Percentiles rank a stretch among this genome's conserved stretches.
Conservation (phyloP, 1,140 invertebrate genomes). For the Cylas formicarius region DNA sequence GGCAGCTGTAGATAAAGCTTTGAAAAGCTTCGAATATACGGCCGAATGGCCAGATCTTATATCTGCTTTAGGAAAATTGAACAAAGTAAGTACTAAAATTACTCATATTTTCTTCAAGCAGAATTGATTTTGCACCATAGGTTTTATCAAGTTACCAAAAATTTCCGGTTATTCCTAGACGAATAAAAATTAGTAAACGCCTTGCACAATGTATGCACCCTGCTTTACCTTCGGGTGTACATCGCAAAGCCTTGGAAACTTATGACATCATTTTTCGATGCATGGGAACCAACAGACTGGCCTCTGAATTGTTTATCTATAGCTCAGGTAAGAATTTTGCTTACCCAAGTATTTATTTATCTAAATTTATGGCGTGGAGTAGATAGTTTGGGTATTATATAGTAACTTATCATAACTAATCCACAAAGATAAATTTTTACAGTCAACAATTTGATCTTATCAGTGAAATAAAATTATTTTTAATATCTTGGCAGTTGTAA, state of each 20-base stretch:
- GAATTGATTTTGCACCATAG: slow-evolving; percentile 44
- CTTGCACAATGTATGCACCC: slow-evolving; percentile 95
- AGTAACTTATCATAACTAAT: too few species aligned
- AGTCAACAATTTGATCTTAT: too few species aligned
- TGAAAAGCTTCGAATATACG: slow-evolving; percentile 89
- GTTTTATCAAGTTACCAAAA: slow-evolving; percentile 70
- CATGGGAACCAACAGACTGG: slow-evolving; percentile 75
- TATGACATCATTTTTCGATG: slow-evolving; percentile 91
- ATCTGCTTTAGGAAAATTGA: slow-evolving; percentile 83
- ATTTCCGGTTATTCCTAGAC: slow-evolving; percentile 82
- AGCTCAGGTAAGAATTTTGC: slow-evolving; percentile 60
- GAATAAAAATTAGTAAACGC: slow-evolving; percentile 87
- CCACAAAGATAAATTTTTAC: too few species aligned
- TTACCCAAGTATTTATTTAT: too few species aligned
- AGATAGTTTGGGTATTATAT: too few species aligned
- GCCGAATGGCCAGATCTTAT: slow-evolving; percentile 96
- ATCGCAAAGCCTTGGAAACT: slow-evolving; percentile 88
- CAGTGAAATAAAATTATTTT: too few species aligned
- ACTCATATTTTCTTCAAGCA: not conserved
- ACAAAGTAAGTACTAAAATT: slow-evolving; percentile 61
- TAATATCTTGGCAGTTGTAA: too few species aligned
- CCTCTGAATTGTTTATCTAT: slow-evolving; percentile 83
- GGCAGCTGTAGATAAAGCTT: slow-evolving; percentile 76
- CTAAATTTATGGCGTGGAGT: too few species aligned
- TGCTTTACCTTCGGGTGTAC: slow-evolving; percentile 82